Base-by-base conservation (phyloP, 2,113 vertebrate species). In the Colistium nudipinnis region DNA sequence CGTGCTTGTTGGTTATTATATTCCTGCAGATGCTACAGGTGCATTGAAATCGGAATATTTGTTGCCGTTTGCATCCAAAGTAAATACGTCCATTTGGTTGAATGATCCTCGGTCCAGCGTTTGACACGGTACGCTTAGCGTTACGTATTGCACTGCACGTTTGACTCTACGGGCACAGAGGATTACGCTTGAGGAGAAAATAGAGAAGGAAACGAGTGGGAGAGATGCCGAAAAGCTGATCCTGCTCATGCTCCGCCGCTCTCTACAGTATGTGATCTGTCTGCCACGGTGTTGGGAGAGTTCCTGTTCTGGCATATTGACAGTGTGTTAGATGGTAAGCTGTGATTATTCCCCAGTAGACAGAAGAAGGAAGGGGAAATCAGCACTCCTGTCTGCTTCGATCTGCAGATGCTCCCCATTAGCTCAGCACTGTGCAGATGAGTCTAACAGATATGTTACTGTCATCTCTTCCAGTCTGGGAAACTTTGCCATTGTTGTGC, bases 261-360 rank as follows among this genome's bases (percentile, higher is more conserved):
- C 43, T 48, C 76, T 80, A 45, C 79, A 82, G 75, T 81, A 69
- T 85, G 80, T 76, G 81, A 85, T 82, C 74, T 74, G 70, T 87
- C 76, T 82, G 65, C 62, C 41, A 57, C 16, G 56, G 12, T 71
- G 74, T 65, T 62, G 52, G 67, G 38, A 69, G 61, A 70, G 62
- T 74, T 79, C 60, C 61, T 71, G 74, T 62, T 82, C 80, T 61
- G 62, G 81, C 76, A 76, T 88, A 92, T 88, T 88, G 89, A 86
- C 87, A 83, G 74, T 85, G 72, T 86, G 85, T 85, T 90, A 79
- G 87, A 90, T 86, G 76, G 74, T 77, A 65, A 82, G 38, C 79
- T 47, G 52, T 74, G 81, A 87, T 88, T 78, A 86, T 74, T 90
- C 80, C 57, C 76, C 64, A 35, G 70, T 62, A 76, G 81, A 78